Conservation (phyloP, 2,113 vertebrate genomes). For the Hemiscyllium ocellatum region DNA sequence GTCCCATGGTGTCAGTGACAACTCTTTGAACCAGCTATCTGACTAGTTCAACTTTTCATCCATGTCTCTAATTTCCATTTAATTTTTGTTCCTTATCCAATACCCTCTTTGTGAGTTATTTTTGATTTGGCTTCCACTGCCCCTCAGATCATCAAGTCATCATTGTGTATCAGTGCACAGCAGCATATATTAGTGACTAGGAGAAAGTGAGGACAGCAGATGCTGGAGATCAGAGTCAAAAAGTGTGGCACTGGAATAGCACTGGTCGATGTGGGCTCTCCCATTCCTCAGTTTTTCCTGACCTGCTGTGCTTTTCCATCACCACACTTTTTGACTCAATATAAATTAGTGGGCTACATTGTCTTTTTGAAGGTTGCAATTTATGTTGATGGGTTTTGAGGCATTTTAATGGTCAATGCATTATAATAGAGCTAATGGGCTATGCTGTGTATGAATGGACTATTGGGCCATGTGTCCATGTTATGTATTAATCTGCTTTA, state of each 20-base stretch:
- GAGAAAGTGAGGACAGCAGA: too few species aligned
- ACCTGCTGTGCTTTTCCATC: too few species aligned
- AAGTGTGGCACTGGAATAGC: too few species aligned
- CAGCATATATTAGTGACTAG: neutral
- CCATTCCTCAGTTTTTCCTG: too few species aligned
- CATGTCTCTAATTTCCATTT: neutral
- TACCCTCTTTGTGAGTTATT: neutral
- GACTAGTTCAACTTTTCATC: neutral
- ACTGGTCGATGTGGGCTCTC: too few species aligned
- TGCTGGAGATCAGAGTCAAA: too few species aligned
- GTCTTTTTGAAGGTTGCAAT: neutral
- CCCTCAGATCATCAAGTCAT: neutral
- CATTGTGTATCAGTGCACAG: neutral
- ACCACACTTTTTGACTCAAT: too few species aligned
- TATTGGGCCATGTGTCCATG: neutral
- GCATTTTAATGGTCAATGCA: neutral
- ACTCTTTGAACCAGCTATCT: too few species aligned
- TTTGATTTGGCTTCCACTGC: neutral
- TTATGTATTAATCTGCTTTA: too few species aligned
- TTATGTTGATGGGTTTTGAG: neutral
- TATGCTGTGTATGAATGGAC: neutral
- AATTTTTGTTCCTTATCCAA: neutral
- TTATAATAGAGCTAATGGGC: neutral
- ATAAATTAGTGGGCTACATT: neutral
- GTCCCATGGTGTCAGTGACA: neutral